phyloP scores from a whole-genome alignment of 2,797 vertebrate species.

The Macrochelys suwanniensis region DNA sequence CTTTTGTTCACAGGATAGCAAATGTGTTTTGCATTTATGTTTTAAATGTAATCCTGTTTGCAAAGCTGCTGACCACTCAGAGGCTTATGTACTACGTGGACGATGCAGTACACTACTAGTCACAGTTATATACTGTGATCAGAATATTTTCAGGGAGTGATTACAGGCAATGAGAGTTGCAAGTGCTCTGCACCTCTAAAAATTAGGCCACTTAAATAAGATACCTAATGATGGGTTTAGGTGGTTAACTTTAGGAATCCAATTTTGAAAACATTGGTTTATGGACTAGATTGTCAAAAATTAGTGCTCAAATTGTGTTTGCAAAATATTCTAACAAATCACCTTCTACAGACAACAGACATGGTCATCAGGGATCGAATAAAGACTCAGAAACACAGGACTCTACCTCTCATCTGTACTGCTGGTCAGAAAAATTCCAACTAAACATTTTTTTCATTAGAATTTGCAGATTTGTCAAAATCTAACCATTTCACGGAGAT shows the following conservation, averaged over 20 bases:
- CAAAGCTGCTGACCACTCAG: accelerated
- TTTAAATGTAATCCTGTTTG: accelerated
- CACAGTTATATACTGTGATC: not conserved
- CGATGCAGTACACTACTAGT: not conserved
- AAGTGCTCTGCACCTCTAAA: not conserved
- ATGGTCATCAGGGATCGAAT: no score
- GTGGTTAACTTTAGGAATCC: not conserved
- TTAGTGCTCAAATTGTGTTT: not conserved
- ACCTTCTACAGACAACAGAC: no score
- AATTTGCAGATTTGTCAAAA: no score
- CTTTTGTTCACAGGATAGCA: not conserved
- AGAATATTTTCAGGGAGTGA: not conserved
- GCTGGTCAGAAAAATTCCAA: no score
- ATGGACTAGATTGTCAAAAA: not conserved
- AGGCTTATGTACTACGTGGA: not conserved
- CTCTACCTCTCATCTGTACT: no score
- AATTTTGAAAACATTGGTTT: not conserved
- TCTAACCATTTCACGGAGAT: no score
- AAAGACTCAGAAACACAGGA: no score
- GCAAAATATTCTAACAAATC: not conserved
- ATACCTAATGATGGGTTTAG: not conserved
- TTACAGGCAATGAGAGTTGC: not conserved
- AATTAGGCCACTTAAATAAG: not conserved
- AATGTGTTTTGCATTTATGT: accelerated
- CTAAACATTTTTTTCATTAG: no score